These are phyloP conservation scores for Chironomus tentans DNA, from an alignment of 2,888 invertebrate genomes.

Conservation along the genomic window DNA sequence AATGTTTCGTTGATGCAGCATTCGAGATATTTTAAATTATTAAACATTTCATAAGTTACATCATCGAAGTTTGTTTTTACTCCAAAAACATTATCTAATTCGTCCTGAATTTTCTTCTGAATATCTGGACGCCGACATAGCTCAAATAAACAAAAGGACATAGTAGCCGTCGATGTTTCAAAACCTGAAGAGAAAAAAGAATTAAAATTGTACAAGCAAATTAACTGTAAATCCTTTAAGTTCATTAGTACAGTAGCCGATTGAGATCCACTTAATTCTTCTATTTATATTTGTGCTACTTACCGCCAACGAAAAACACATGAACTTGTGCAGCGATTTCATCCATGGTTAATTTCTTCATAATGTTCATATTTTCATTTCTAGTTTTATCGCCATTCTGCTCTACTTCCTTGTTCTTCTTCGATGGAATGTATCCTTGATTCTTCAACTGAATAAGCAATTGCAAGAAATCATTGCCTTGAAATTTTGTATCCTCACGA, in stretches of 20 bases:
- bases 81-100: conserved; percentile 35
- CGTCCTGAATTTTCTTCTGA: conserved; percentile 36
- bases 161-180: conserved; percentile 42
- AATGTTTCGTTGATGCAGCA: conserved; percentile 2
- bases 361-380: neutral
- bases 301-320: conserved; percentile 9
- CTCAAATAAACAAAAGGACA: conserved; percentile 41
- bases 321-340: neutral
- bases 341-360: neutral
- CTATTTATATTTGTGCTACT: neutral
- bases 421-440: conserved; percentile 32
- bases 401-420: conserved; percentile 28
- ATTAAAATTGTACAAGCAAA: too few species aligned
- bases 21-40: neutral
- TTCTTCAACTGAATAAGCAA: conserved; percentile 43
- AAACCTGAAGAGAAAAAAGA: conserved; percentile 29
- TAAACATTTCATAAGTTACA: neutral
- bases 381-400: neutral
- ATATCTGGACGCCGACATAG: conserved; percentile 41
- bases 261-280: too few species aligned
- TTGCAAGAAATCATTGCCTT: conserved; percentile 43
- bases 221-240: too few species aligned
- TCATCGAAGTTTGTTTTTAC: conserved; percentile 26
- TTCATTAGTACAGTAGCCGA: too few species aligned
- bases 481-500: conserved; percentile 40